phyloP scores from a whole-genome alignment of 1,140 invertebrate genomes.

The Euwallacea similis region DNA sequence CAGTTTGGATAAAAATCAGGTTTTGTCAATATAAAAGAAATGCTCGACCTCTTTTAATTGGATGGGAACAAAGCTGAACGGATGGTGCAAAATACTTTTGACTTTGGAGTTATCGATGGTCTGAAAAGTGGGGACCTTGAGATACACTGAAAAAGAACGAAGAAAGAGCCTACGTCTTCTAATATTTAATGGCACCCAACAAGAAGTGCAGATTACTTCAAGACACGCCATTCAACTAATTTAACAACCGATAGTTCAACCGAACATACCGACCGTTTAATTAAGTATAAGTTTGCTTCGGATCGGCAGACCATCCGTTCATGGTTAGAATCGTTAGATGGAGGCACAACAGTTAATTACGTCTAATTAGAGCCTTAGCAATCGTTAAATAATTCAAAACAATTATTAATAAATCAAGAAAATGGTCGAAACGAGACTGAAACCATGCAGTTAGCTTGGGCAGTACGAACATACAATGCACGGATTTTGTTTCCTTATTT shows the following conservation, averaged over 20 bases:
- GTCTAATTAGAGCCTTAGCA: conserved; percentile 33
- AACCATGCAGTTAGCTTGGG: conserved; percentile 26
- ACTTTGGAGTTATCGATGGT: conserved; percentile 4
- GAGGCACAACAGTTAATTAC: conserved; percentile 38
- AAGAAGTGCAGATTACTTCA: conserved; percentile 38
- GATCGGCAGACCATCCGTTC: conserved; percentile 2
- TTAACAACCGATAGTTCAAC: conserved; percentile 40
- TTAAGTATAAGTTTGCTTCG: conserved; percentile 31
- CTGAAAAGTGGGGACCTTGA: not conserved
- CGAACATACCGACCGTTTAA: conserved; percentile 32
- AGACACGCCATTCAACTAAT: conserved; percentile 44
- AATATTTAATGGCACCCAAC: conserved; percentile 7
- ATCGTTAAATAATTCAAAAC: conserved; percentile 45
- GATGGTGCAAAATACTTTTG: conserved; percentile 46
- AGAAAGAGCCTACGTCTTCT: not conserved
- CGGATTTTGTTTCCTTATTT: conserved; percentile 33
- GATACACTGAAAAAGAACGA: not conserved
- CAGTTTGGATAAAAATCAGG: conserved; percentile 40
- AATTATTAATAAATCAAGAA: conserved; percentile 46
- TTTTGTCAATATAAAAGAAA: conserved; percentile 45
- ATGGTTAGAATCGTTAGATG: conserved; percentile 36
- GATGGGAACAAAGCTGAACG: conserved; percentile 42
- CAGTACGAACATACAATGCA: conserved; percentile 11
- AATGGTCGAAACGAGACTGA: conserved; percentile 24
- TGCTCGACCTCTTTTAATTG: conserved; percentile 45